Evolutionary conservation across 1,140 invertebrate species (phyloP).

Genomic region (Latrodectus geometricus): DNA sequence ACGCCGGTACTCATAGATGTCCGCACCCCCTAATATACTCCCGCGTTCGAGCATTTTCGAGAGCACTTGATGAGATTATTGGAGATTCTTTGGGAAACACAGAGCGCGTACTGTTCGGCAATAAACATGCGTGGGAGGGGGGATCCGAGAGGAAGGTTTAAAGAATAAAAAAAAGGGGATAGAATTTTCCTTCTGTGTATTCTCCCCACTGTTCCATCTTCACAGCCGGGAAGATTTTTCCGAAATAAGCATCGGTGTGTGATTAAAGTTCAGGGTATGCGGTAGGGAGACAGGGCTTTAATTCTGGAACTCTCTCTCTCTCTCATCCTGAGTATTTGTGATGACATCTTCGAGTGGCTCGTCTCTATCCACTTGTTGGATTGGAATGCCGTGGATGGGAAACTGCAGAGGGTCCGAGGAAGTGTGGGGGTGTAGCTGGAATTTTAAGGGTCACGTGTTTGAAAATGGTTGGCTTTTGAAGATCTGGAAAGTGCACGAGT

Average conservation of each 20-base stretch:
- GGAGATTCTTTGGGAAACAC: neutral
- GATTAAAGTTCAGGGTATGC: conserved; percentile 2
- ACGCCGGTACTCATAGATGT: neutral
- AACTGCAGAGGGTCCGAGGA: neutral
- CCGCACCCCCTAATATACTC: neutral
- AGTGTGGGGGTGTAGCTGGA: neutral
- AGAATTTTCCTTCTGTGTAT: neutral
- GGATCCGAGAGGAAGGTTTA: neutral
- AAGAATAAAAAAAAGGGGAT: neutral
- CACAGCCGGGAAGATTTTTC: neutral
- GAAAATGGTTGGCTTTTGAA: neutral
- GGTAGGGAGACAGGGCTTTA: conserved; percentile 1
- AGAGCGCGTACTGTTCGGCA: neutral
- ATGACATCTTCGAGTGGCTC: neutral
- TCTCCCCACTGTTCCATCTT: neutral
- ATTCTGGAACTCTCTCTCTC: neutral
- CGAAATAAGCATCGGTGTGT: neutral
- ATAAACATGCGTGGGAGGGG: neutral
- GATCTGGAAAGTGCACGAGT: neutral
- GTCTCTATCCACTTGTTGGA: conserved; percentile 5
- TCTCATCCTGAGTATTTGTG: neutral
- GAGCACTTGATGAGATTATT: neutral
- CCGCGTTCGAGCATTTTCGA: neutral
- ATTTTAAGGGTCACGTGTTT: neutral
- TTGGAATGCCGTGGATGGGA: neutral